Evolutionary conservation across 2,888 invertebrate species (phyloP), one percentile per base, ranked within the genome.

Genomic region (Eupelmus urozonus): DNA sequence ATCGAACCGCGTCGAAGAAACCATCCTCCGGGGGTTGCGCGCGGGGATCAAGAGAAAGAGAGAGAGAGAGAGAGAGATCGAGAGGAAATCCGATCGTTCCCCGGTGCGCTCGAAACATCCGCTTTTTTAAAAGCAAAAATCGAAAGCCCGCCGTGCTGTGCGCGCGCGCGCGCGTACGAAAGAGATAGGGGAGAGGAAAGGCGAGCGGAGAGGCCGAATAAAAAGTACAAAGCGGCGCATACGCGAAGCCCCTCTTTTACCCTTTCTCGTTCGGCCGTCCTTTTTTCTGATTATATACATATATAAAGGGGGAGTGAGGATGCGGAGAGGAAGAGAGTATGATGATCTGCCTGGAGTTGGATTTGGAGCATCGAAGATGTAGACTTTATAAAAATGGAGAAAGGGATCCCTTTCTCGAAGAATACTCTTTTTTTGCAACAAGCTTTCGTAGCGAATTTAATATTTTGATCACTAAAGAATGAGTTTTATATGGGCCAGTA

Each of bases 21-120:
- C 45, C 69, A 60, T 76, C 70, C 76, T 73, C 63, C 57, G 20
- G 69, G 78, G 59, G 60, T 67, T 71, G 53, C 13, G 9, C 34
- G 34, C 3, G 34, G 9, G 9, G 34, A 34, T 5, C 3, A 34
- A 59, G 13, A 59, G 27, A 27, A 23, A 59, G 59, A 59, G 13
- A 59, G 59, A 25, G 34, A 62, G 20, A 5, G 9, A 34, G 34
- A 60, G 62, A 71, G 53, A 74, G 65, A 80, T 78, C 80, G 78
- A 74, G 51, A 80, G 74, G 78, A 80, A 80, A 78, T 81, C 76
- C 76, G 76, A 81, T 80, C 80, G 78, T 74, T 76, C 27, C 42
- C 45, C 55, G 66, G 63, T 34, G n/a, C n/a, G n/a, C n/a, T n/a
- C 53, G 59, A 71, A 80, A 78, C 74, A 77, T 77, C 77, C 80